Conservation (phyloP, 2,888 invertebrate genomes). For the Mayetiola destructor region DNA sequence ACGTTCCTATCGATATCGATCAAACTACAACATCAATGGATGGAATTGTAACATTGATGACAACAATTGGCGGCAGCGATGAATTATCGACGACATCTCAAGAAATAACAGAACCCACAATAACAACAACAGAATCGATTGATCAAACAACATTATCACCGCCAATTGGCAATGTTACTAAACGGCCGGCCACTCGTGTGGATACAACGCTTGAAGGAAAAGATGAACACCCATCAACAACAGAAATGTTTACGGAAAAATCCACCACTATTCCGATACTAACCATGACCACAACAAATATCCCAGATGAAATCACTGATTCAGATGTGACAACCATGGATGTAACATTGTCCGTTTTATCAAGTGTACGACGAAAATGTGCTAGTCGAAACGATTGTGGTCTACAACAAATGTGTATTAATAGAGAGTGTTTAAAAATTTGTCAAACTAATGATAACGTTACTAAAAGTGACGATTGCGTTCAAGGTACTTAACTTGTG, state of each 20-base stretch:
- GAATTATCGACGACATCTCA: constrained; percentile 13
- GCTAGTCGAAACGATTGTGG: constrained; percentile 39
- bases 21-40: constrained; percentile 22
- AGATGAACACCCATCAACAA: constrained; percentile 22
- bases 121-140: constrained; percentile 18
- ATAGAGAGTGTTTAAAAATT: constrained; percentile 37
- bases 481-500: constrained; percentile 29
- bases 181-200: constrained; percentile 26
- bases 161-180: constrained; percentile 18
- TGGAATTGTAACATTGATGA: constrained; percentile 16
- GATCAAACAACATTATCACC: background rate
- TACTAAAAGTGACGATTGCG: constrained; percentile 25
- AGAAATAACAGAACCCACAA: constrained; percentile 14
- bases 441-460: constrained; percentile 22
- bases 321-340: constrained; percentile 18
- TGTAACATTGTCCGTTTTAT: constrained; percentile 18
- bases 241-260: constrained; percentile 22
- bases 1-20: constrained; percentile 10
- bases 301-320: constrained; percentile 14
- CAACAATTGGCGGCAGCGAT: background rate
- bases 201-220: constrained; percentile 31
- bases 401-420: constrained; percentile 43
- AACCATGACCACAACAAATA: constrained; percentile 16
- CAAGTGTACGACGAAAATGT: constrained; percentile 16
- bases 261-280: constrained; percentile 16